Base-by-base conservation (phyloP, 2,113 vertebrate species). In the Emydocephalus ijimae region DNA sequence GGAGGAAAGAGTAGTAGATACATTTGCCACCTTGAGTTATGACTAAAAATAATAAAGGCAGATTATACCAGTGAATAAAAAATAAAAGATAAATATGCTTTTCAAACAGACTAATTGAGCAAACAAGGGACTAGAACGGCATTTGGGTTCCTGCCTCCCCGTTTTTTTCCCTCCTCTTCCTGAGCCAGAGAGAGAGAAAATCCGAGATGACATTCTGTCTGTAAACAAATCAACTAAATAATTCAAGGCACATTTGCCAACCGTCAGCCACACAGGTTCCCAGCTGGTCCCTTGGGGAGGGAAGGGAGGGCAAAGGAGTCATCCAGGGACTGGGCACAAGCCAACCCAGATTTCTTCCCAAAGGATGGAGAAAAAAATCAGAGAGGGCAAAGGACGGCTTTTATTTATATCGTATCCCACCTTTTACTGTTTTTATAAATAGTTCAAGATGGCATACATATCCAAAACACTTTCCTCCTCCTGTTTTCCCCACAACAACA, bases 281-380 rank as follows among this genome's bases (percentile, higher is more conserved):
- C 1, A 6, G 7, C 0, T 0, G 1, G 3, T 50, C 91, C 34
- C 18, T 0, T 11, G 23, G 12, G 81, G 2, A 14, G 11, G 29
- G 0, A 4, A 14, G 1, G 26, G 5, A 0, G 3, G 15, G 1
- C n/a, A 10, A 18, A 61, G 20, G 12, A 39, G n/a, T 11, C n/a
- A 86, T 7, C 24, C 54, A 1, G 3, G 50, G 26, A 9, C 45
- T 69, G 56, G 21, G n/a, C 7, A 1, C 55, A 10, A 4, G 89
- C 57, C 57, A 18, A 1, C 50, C 14, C 57, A 18, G 7, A 8
- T 3, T 24, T 9, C 18, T 4, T 15, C 18, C 61, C 57, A 81
- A 1, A 52, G 1, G 15, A 23, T 3, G 90, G 45, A 29, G 3
- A 4, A 15, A 5, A 20, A 20, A 7, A 81, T 8, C 6, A 3